Base-by-base conservation (phyloP, 2,113 vertebrate species). In the Stercorarius parasiticus region DNA sequence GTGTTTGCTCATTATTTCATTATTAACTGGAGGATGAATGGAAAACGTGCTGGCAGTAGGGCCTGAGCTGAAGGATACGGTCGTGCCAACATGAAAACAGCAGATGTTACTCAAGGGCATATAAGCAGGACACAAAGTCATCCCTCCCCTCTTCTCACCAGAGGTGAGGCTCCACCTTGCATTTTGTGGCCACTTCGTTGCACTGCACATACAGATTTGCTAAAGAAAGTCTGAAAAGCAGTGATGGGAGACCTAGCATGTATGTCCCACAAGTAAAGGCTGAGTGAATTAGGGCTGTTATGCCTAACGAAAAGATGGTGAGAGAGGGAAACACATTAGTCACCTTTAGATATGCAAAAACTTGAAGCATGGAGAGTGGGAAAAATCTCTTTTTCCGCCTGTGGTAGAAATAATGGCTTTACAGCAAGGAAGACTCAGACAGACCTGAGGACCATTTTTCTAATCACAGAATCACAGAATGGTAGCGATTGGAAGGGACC, bases 231-330 rank as follows among this genome's bases (percentile, higher is more conserved):
- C 45, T 3, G 4, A 73, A 34, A 22, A 61, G 25, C 58, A 62
- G 50, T 1, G 15, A 45, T 21, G 50, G n/a, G 36, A 77, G 30
- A 61, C 9, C 22, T 18, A 26, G 27, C 53, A 73, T 17, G 20
- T 14, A 8, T 5, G 16, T 34, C 36, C 49, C n/a, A 42, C 0
- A 0, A 36, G 30, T 36, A 42, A 47, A 71, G 15, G 3, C 40
- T 32, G 55, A 25, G 29, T 53, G 27, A 78, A 47, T 55, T 26
- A 61, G 32, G 29, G 30, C 29, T 89, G 15, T n/a, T 20, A 56
- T 3, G 5, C 6, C 32, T 36, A 43, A 11, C 3, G 27, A 88
- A 77, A 77, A 86, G 42, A 32, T 42, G 62, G 16, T 69, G 45
- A 61, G 7, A 8, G 29, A 88, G 64, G 23, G 50, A 65, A 74